Conservation (phyloP, 2,113 vertebrate species). For the Oreotrochilus melanogaster region DNA sequence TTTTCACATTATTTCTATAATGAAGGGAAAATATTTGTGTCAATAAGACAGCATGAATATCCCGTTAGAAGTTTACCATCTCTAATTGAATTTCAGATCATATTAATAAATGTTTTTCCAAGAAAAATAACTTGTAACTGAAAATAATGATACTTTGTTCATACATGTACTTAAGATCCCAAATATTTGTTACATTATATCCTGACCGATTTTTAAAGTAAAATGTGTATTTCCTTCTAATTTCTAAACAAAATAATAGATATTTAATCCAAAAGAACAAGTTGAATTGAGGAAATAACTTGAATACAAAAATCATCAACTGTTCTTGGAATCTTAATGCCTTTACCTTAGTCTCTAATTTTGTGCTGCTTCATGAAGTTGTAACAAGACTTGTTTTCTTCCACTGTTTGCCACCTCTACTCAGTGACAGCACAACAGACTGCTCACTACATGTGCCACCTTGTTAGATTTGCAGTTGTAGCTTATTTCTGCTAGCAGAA, state of each 20-base stretch:
- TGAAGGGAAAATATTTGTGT: not conserved
- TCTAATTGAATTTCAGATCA: constrained; percentile 21
- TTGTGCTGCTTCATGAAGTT: not conserved
- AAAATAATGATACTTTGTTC: constrained; percentile 4
- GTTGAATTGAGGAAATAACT: not conserved
- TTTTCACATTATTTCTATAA: not conserved
- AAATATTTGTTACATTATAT: constrained; percentile 6
- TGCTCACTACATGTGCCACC: not conserved
- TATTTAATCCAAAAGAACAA: not conserved
- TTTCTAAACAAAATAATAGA: constrained; percentile 22
- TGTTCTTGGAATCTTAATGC: not conserved
- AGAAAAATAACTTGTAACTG: not conserved
- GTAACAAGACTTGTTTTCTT: not conserved
- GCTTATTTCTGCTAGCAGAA: constrained; percentile 61
- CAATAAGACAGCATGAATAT: not conserved
- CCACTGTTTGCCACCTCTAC: not conserved
- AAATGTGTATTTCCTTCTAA: not conserved
- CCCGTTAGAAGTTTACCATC: not conserved
- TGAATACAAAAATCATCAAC: not conserved
- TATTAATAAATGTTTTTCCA: constrained; percentile 41
- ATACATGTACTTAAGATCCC: constrained; percentile 18
- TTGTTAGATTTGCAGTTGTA: not conserved
- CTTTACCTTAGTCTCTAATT: not conserved
- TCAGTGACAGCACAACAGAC: constrained; percentile 53
- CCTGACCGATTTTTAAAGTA: not conserved